These are phyloP conservation scores for Pararge aegeria DNA, from an alignment of 1,140 invertebrate genomes.

Conservation along the genomic window DNA sequence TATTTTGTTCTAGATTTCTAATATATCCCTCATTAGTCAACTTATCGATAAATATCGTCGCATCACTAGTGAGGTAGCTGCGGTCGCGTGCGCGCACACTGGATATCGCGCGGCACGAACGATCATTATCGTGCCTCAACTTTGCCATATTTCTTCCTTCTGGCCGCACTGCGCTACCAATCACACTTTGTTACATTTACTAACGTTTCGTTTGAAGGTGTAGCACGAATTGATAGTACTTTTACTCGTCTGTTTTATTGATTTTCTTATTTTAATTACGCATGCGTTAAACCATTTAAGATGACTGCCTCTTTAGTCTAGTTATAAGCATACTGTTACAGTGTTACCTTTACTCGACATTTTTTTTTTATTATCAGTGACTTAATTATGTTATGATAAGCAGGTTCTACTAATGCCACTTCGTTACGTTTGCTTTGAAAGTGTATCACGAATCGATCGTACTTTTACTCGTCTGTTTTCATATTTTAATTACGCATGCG, in stretches of 20 bases:
- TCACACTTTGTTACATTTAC: constrained; percentile 10
- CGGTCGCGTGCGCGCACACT: constrained; percentile 61
- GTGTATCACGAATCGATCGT: background rate
- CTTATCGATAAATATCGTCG: constrained; percentile 17
- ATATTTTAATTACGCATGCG: too few species aligned
- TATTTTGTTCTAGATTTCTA: too few species aligned
- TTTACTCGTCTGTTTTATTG: background rate
- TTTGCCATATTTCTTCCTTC: constrained; percentile 36
- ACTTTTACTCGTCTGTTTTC: background rate
- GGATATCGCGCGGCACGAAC: constrained; percentile 38
- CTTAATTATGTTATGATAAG: too few species aligned
- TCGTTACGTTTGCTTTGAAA: constrained; percentile 3
- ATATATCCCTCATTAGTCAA: background rate
- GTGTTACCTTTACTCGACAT: too few species aligned
- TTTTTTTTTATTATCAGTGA: too few species aligned
- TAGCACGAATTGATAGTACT: background rate
- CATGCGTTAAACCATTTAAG: too few species aligned
- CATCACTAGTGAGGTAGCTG: constrained; percentile 45
- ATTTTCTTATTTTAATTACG: too few species aligned
- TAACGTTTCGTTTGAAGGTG: background rate
- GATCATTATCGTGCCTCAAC: constrained; percentile 45
- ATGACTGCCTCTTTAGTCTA: too few species aligned
- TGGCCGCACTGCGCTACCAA: constrained; percentile 1
- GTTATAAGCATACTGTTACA: too few species aligned
- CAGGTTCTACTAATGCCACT: constrained; percentile 11